phyloP scores from a whole-genome alignment of 2,113 vertebrate species.

The Vulpes ferrilata region DNA sequence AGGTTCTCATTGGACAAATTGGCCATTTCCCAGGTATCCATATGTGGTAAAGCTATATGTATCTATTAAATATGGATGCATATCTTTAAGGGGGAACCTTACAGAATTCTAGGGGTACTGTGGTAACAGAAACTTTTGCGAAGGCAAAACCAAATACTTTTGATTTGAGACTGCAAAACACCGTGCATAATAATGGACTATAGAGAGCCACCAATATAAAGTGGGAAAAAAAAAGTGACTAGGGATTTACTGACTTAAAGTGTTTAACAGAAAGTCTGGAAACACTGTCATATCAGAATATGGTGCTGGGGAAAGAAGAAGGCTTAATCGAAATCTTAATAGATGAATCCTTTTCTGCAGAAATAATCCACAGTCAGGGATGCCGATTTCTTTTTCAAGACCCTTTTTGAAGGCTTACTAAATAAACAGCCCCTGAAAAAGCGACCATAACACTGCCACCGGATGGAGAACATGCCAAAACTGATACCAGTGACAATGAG shows the following conservation, averaged over 20 bases:
- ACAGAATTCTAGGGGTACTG: background rate
- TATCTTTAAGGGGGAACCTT: background rate
- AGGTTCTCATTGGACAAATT: background rate
- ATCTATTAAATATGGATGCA: background rate
- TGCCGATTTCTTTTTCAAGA: background rate
- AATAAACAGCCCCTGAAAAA: background rate
- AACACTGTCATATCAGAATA: background rate
- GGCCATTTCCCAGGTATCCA: background rate
- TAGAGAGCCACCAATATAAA: background rate
- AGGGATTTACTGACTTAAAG: background rate
- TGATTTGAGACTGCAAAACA: background rate
- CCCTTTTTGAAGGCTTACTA: background rate
- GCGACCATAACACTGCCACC: background rate
- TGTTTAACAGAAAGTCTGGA: background rate
- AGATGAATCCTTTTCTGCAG: background rate
- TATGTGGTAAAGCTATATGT: background rate
- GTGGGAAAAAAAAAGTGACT: background rate
- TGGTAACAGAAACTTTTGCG: background rate
- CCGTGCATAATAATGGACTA: background rate
- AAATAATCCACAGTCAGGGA: background rate
- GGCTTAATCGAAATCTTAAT: background rate
- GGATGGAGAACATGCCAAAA: background rate
- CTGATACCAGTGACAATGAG: background rate
- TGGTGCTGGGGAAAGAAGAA: background rate
- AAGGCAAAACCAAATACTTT: background rate